phyloP scores from a whole-genome alignment of 2,113 vertebrate genomes.

The Actenoides lindsayi region DNA sequence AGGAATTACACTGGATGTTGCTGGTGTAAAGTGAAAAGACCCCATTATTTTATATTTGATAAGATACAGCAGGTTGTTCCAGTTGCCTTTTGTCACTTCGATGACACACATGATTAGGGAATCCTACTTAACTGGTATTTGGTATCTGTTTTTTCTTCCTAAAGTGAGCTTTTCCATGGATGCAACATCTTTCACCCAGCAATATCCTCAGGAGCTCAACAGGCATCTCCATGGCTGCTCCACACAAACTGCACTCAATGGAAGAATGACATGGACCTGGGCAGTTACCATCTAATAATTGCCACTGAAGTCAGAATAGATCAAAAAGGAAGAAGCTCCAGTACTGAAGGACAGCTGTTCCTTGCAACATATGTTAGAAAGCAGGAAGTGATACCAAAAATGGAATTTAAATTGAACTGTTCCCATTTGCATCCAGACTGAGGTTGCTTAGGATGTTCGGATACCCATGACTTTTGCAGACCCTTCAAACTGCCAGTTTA shows the following conservation, averaged over 20 bases:
- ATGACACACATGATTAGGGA: neutral
- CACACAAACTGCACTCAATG: fast-evolving
- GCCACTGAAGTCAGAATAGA: neutral
- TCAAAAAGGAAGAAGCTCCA: neutral
- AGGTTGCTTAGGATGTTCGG: neutral
- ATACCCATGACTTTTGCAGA: neutral
- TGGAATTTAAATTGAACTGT: neutral
- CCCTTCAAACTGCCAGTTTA: neutral
- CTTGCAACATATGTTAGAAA: neutral
- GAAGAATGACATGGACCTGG: neutral
- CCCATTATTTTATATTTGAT: neutral
- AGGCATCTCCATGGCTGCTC: neutral
- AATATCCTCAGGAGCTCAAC: neutral
- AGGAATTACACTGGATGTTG: neutral
- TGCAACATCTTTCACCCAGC: neutral
- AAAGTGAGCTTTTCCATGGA: neutral
- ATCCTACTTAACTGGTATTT: neutral
- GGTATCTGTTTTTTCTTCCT: neutral
- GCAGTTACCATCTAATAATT: neutral
- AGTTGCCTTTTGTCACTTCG: neutral
- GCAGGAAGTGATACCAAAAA: neutral
- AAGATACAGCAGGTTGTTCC: neutral
- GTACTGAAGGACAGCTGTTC: neutral
- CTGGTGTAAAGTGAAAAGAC: neutral
- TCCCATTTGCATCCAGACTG: neutral